Conservation (phyloP, 2,888 invertebrate species). For the Synanthedon vespiformis region DNA sequence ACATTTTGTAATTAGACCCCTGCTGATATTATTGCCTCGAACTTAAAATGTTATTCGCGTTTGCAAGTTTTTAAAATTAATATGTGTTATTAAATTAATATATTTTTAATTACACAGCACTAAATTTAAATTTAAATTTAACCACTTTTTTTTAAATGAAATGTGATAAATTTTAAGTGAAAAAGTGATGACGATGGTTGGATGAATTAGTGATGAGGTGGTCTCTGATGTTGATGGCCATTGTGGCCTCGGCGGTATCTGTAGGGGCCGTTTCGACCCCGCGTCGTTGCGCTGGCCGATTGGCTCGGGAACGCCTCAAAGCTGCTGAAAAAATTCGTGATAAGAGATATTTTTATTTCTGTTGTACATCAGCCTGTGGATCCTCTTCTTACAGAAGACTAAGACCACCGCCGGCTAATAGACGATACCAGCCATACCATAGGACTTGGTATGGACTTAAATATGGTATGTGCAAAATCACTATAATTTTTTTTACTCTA, state of each 20-base stretch:
- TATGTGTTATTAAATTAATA: no score
- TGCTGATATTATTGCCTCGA: no score
- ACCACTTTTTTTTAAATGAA: no score
- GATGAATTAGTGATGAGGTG: conserved; percentile 28
- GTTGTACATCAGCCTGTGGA: conserved; percentile 45
- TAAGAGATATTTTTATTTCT: conserved; percentile 49
- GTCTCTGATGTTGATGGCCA: conserved; percentile 20
- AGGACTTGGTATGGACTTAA: conserved; percentile 58
- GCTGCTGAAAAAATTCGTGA: conserved; percentile 60
- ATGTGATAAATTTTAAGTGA: no score
- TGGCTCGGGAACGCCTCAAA: conserved; percentile 54
- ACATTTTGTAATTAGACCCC: no score
- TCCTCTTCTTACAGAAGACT: conserved; percentile 23
- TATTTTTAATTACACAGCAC: no score
- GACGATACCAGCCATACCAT: conserved; percentile 55
- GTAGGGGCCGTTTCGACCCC: conserved; percentile 20
- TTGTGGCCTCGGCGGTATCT: conserved; percentile 16
- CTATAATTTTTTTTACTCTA: not conserved
- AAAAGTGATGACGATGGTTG: not conserved
- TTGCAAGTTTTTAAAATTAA: no score
- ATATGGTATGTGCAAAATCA: conserved; percentile 34
- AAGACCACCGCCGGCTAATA: conserved; percentile 21
- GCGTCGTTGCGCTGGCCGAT: conserved; percentile 48
- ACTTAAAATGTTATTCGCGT: no score
- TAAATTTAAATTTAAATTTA: no score